phyloP scores from a whole-genome alignment of 2,797 vertebrate species.

The Lates japonicus region DNA sequence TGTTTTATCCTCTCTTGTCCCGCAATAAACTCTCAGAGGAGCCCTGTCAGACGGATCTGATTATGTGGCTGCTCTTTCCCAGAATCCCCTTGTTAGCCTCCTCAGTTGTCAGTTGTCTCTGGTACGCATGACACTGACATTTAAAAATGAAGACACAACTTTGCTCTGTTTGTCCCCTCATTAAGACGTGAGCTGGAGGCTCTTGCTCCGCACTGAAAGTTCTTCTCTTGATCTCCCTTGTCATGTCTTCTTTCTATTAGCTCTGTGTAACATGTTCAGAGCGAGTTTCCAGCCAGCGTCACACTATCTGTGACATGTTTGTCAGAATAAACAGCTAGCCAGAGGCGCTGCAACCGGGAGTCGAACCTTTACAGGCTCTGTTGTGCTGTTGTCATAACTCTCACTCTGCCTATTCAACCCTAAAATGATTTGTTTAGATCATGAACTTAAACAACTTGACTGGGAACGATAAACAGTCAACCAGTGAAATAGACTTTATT shows the following conservation, averaged over 20 bases:
- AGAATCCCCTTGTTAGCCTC: slow-evolving; percentile 3
- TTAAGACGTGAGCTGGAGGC: slow-evolving; percentile 36
- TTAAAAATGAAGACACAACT: slow-evolving; percentile 38
- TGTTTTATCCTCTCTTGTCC: not conserved
- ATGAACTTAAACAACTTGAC: not conserved
- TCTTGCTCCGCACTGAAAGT: slow-evolving; percentile 9
- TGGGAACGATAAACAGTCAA: not conserved
- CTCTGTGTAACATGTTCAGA: slow-evolving; percentile 26
- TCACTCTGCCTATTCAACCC: not conserved
- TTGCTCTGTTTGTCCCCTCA: slow-evolving; percentile 34
- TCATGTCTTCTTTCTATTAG: slow-evolving; percentile 34
- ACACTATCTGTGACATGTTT: slow-evolving; percentile 6
- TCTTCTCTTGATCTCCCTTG: slow-evolving; percentile 15
- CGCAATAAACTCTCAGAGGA: not conserved
- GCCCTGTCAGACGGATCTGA: slow-evolving; percentile 21
- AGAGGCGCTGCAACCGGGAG: not conserved
- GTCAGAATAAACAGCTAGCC: not conserved
- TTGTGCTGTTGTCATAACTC: not conserved
- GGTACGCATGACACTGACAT: slow-evolving; percentile 12
- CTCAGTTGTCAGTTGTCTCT: slow-evolving; percentile 25
- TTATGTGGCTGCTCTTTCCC: slow-evolving; percentile 19
- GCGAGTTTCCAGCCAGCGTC: slow-evolving; percentile 14
- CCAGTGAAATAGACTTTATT: not conserved
- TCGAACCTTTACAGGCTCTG: not conserved
- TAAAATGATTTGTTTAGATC: not conserved